Evolutionary conservation across 2,113 vertebrate species (phyloP).

Genomic region (Thamnophis sirtalis): DNA sequence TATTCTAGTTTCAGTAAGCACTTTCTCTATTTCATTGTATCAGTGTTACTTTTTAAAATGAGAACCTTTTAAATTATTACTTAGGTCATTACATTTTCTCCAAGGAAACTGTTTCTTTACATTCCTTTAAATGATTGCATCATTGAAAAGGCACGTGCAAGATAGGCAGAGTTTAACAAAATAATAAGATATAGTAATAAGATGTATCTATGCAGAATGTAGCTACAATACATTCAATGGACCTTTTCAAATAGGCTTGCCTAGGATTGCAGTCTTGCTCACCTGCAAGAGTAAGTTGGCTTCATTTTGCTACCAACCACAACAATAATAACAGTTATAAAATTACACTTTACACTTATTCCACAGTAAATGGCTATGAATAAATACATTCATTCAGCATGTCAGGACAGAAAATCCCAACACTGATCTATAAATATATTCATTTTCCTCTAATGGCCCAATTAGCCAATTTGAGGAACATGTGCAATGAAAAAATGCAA

Average conservation of each 20-base stretch:
- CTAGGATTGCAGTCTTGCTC: neutral
- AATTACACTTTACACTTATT: conserved; percentile 6
- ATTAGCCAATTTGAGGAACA: neutral
- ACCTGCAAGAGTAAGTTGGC: neutral
- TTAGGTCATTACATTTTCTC: neutral
- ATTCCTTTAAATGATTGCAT: neutral
- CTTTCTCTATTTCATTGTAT: conserved; percentile 5
- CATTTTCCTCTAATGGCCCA: conserved; percentile 3
- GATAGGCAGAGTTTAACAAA: neutral
- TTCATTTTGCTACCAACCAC: neutral
- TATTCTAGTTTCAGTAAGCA: neutral
- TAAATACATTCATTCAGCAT: neutral
- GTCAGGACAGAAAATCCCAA: neutral
- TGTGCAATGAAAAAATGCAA: conserved; percentile 3
- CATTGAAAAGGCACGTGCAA: neutral
- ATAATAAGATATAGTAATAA: neutral
- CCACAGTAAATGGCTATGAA: neutral
- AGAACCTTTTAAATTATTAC: neutral
- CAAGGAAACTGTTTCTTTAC: neutral
- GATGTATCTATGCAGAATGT: neutral
- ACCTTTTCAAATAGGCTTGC: neutral
- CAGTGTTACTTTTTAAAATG: conserved; percentile 12
- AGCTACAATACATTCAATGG: neutral
- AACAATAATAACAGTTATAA: neutral
- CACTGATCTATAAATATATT: conserved; percentile 10